A percentile compares a stretch with the other conserved stretches of the same genome.
phyloP scores from a whole-genome alignment of 2,113 vertebrate genomes.

The Okapia johnstoni region DNA sequence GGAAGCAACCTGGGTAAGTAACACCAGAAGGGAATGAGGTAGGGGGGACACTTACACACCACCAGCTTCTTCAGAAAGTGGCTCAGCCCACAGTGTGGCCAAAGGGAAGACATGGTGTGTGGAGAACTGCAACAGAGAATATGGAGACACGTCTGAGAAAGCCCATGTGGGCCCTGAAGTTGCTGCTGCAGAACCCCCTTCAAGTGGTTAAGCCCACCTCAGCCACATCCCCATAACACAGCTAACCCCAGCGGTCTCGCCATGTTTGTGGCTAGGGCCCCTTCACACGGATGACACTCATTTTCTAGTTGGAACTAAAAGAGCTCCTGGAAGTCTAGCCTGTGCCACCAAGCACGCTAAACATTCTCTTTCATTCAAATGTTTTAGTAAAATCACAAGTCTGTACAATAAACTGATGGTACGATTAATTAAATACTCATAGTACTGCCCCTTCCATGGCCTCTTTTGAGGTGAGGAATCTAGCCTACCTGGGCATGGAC shows the following conservation, averaged over 20 bases:
- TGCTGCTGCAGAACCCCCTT: neutral
- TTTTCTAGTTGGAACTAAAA: neutral
- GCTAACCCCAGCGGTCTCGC: neutral
- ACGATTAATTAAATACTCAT: neutral
- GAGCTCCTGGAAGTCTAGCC: neutral
- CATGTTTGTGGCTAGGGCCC: neutral
- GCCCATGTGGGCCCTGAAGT: neutral
- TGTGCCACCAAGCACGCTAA: neutral
- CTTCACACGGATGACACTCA: neutral
- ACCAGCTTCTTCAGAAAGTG: slow-evolving; percentile 90
- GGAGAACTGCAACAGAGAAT: slow-evolving; percentile 88
- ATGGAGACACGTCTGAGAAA: neutral
- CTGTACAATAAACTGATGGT: neutral
- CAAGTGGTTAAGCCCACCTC: neutral
- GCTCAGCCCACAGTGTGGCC: slow-evolving; percentile 95
- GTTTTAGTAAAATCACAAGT: neutral
- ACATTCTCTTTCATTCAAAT: neutral
- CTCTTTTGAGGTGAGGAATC: neutral
- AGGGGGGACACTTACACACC: slow-evolving; percentile 87
- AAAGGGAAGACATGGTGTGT: slow-evolving; percentile 97
- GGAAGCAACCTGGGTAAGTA: neutral
- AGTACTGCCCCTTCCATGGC: neutral
- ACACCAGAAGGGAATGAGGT: neutral
- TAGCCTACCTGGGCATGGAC: slow-evolving; percentile 96
- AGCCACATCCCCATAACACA: neutral